Evolutionary conservation across 2,888 invertebrate genomes (phyloP).

Genomic region (Lysandra coridon): DNA sequence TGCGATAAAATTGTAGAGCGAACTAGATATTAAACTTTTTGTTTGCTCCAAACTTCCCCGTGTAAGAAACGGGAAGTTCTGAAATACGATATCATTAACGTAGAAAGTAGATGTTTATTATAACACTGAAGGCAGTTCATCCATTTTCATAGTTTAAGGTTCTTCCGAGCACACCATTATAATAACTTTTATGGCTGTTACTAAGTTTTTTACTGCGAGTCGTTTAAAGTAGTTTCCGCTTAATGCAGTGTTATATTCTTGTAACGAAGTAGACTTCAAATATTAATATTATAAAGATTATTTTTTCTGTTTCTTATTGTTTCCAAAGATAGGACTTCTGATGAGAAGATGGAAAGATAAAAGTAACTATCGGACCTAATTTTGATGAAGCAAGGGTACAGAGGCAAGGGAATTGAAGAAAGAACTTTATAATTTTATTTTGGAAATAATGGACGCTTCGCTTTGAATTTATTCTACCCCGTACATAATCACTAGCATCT

Average conservation of each 20-base stretch:
- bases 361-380: too few species aligned
- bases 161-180: slow-evolving; percentile 54
- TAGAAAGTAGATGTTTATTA: slow-evolving; percentile 37
- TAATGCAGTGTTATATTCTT: background rate
- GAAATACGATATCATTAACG: slow-evolving; percentile 30
- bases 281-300: too few species aligned
- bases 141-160: slow-evolving; percentile 48
- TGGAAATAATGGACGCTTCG: too few species aligned
- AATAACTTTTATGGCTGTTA: slow-evolving; percentile 52
- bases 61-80: slow-evolving; percentile 16
- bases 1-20: slow-evolving; percentile 11
- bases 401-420: too few species aligned
- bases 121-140: slow-evolving; percentile 32
- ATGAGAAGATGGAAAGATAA: too few species aligned
- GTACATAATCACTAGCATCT: too few species aligned
- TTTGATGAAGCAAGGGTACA: too few species aligned
- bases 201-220: slow-evolving; percentile 52
- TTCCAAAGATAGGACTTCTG: too few species aligned
- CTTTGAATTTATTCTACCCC: too few species aligned
- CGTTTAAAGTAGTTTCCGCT: slow-evolving; percentile 16
- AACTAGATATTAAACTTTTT: slow-evolving; percentile 23
- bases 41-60: slow-evolving; percentile 5
- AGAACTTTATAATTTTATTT: too few species aligned
- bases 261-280: background rate
- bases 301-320: too few species aligned